phyloP scores from a whole-genome alignment of 1,140 invertebrate species.

The Littorina saxatilis region DNA sequence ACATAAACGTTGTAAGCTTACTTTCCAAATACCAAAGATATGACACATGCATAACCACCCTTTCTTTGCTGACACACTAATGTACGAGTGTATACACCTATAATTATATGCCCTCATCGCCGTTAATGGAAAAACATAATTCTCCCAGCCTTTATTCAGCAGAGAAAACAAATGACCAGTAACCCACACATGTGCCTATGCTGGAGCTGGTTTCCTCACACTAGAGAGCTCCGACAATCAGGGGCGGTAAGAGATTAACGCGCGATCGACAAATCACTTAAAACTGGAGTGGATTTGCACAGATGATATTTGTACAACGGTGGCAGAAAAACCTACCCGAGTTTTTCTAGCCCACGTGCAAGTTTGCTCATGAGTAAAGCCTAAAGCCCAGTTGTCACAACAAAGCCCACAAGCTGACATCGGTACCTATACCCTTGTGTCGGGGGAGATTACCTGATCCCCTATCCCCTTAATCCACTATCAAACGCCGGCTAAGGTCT shows the following conservation, averaged over 20 bases:
- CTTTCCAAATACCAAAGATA: too few species aligned
- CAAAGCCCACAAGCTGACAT: background rate
- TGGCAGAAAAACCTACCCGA: background rate
- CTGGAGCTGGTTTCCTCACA: constrained; percentile 1
- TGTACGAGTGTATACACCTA: background rate
- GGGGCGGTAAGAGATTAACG: constrained; percentile 1
- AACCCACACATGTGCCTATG: background rate
- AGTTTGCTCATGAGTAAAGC: background rate
- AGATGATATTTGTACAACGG: constrained; percentile 22
- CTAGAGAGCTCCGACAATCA: background rate
- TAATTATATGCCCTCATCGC: background rate
- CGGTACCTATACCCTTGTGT: background rate
- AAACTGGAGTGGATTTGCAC: constrained; percentile 15
- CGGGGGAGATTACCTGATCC: background rate
- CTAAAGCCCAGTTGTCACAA: constrained; percentile 26
- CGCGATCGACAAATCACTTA: constrained; percentile 19
- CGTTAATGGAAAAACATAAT: background rate
- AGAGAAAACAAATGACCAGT: background rate
- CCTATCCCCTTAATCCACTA: constrained; percentile 15
- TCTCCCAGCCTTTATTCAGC: background rate
- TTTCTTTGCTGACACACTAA: background rate
- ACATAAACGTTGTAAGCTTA: too few species aligned
- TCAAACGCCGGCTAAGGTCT: constrained; percentile 13
- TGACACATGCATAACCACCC: background rate
- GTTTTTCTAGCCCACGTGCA: background rate